Conservation (phyloP, 1,140 invertebrate genomes). For the Lordiphosa collinella region DNA sequence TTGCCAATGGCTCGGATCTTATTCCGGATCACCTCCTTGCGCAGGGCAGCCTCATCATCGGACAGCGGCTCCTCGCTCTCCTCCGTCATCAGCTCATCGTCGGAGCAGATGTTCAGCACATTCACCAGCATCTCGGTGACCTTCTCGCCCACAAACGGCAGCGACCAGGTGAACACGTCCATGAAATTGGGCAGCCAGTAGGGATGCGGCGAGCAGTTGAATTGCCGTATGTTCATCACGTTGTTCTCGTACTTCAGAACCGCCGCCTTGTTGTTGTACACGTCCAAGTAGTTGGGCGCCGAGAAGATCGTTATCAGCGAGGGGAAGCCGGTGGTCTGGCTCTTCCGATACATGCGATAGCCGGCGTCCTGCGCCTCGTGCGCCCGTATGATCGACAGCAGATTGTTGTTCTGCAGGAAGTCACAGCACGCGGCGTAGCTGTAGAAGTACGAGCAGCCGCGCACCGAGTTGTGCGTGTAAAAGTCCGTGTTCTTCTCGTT, state of each 20-base stretch:
- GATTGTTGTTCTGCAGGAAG: slow-evolving; percentile 99
- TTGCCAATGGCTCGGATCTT: slow-evolving; percentile 99
- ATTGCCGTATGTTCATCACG: slow-evolving; percentile 99
- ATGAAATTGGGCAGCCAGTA: slow-evolving; percentile 99
- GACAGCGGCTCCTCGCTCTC: slow-evolving; percentile 89
- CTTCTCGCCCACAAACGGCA: slow-evolving; percentile 99
- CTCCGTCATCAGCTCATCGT: slow-evolving; percentile 98
- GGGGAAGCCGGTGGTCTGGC: slow-evolving; percentile 99
- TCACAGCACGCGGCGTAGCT: slow-evolving; percentile 99
- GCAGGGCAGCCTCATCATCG: slow-evolving; percentile 87
- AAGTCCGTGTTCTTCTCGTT: slow-evolving; percentile 99
- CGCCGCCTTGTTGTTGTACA: slow-evolving; percentile 99
- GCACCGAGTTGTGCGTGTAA: slow-evolving; percentile 99
- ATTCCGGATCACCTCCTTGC: slow-evolving; percentile 99
- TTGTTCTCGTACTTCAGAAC: slow-evolving; percentile 99
- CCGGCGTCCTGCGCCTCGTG: slow-evolving; percentile 99
- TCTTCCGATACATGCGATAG: slow-evolving; percentile 99
- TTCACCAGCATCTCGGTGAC: slow-evolving; percentile 99
- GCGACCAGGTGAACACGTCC: slow-evolving; percentile 99
- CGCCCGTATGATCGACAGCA: slow-evolving; percentile 99
- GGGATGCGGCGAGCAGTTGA: slow-evolving; percentile 99
- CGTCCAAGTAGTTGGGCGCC: slow-evolving; percentile 99
- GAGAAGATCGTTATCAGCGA: slow-evolving; percentile 99
- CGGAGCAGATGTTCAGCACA: slow-evolving; percentile 99
- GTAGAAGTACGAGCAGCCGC: slow-evolving; percentile 99